Evolutionary conservation across 2,113 vertebrate genomes (phyloP).

Genomic region (Carlito syrichta): DNA sequence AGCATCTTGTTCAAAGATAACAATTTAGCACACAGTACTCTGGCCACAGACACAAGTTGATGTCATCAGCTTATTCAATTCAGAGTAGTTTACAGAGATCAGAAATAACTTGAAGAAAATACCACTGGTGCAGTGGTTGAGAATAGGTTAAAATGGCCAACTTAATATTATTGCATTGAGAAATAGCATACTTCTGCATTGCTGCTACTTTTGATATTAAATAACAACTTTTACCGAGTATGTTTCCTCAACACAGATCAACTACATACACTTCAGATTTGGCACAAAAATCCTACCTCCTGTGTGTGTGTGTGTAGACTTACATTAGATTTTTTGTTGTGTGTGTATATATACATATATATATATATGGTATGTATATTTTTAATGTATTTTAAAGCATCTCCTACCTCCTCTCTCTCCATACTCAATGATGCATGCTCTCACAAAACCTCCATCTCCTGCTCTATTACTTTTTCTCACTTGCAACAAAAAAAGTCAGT

Average conservation of each 20-base stretch:
- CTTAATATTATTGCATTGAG: background rate
- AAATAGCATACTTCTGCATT: background rate
- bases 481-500: background rate
- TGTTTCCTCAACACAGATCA: background rate
- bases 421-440: fast-evolving
- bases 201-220: background rate
- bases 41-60: background rate
- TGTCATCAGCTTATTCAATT: background rate
- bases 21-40: background rate
- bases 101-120: background rate
- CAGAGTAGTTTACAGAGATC: background rate
- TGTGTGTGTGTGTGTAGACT: background rate
- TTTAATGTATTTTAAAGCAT: no score
- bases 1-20: background rate
- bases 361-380: no score
- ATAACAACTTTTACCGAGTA: background rate
- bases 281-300: background rate
- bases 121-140: background rate
- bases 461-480: background rate
- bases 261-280: background rate
- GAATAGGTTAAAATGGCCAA: background rate
- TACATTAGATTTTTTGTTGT: background rate
- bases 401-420: background rate
- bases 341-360: no score
- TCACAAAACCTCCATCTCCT: background rate